Base-by-base conservation (phyloP, 2,113 vertebrate species). In the Siphamia tubifer region DNA sequence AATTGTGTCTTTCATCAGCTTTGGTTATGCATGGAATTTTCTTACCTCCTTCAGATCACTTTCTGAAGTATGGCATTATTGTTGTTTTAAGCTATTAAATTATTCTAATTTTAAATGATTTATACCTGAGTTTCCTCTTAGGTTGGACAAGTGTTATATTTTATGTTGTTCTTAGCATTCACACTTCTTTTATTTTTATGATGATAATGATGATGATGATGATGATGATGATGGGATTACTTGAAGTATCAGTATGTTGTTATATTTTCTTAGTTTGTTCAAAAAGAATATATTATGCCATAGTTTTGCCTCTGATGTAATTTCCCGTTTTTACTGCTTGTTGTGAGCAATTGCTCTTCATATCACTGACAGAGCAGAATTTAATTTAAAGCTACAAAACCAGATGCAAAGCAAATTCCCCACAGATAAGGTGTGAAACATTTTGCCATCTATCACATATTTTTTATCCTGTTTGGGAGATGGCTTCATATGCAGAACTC, bases 11-110 rank as follows among this genome's bases (percentile, higher is more conserved):
- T 72, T 86, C 77, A 77, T 81, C 69, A 74, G 62, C 71, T 47
- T 73, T 81, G 72, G 78, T 76, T 72, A 68, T 90, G 91, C 90
- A 92, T 92, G 91, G 55, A 27, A 54, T 86, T 88, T 86, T 84
- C 55, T 88, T 79, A 89, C 85, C 75, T 80, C 79, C 52, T 56
- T 77, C 23, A 66, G 71, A 80, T 53, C 74, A 32, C 70, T 68
- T 80, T 82, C 39, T 80, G 47, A 51, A 43, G 55, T 79, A 85
- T 66, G 75, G 67, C 81, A 86, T 87, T 86, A 85, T 70, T 86
- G 77, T 83, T 81, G 62, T 84, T 48, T 85, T 54, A 51, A 81
- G 73, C 23, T 77, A 73, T 75, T 74, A 34, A 75, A 68, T 81
- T 73, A 66, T 70, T 81, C 44, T 63, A 80, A 69, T 89, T 88